Base-by-base conservation (phyloP, 92 coral and sea anemone genomes). In the Palythoa grandiflora region DNA sequence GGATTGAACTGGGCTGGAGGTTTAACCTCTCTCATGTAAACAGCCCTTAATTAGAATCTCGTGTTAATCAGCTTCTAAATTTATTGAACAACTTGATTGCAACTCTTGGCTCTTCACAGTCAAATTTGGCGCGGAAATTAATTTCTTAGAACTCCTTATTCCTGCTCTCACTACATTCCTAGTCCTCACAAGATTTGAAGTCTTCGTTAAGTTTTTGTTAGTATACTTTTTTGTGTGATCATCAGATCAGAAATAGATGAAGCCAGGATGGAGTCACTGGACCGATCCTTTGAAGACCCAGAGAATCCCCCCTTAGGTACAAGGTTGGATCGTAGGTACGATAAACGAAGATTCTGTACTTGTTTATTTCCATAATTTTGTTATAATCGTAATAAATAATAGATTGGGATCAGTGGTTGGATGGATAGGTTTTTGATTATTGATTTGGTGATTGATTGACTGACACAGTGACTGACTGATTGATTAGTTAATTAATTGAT, bases 221-320 rank as follows among this genome's bases (percentile, higher is more conserved):
- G 2, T 4, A 3, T 54, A 4, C 54, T 12, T 6, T 6, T 15
- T 88, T 70, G 35, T 38, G 35, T 52, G 70, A 14, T 38, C 38
- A 51, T 15, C 88, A 97, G 99, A 72, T 95, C 98, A 52, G 99
- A 97, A 89, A 97, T 97, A 38, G 93, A 97, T n/a, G 98, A 94
- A 44, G 99, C 98, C 1, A 65, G 98, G 59, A 73, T 95, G 61
- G 99, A 97, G 87, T 94, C 99, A 3, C 87, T 97, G 38, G 96
- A 97, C 88, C 93, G 98, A 40, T 97, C 99, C 48, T 97, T 93
- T 90, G 98, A 97, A 60, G 98, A 97, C 54, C 99, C 99, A 47
- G 92, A 92, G 19, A 89, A 94, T 39, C 99, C 98, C 13, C 79
- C 97, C 38, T 90, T 97, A 52, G 99, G 99, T 53, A 96, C 98